These are phyloP conservation scores for Nomada ferruginata DNA, from an alignment of 2,888 invertebrate genomes.

Conservation along the genomic window DNA sequence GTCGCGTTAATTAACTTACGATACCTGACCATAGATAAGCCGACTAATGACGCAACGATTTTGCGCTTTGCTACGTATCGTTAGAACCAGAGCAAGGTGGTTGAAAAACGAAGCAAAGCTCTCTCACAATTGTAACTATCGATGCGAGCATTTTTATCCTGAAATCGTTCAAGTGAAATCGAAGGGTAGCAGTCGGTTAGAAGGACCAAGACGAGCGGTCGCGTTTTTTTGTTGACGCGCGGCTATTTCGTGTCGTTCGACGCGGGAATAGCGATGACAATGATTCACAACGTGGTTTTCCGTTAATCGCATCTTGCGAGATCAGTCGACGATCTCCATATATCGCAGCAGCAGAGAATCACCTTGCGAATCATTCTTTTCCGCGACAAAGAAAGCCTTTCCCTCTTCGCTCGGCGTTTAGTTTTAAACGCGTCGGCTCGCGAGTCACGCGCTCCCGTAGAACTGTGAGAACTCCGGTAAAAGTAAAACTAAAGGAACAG, in stretches of 20 bases:
- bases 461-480: slow-evolving; percentile 44
- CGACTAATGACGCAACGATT: slow-evolving; percentile 23
- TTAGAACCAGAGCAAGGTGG: neutral
- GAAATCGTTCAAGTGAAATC: too few species aligned
- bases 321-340: neutral
- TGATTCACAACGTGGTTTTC: neutral
- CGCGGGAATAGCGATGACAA: neutral
- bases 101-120: neutral
- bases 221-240: neutral
- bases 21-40: slow-evolving; percentile 26
- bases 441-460: neutral
- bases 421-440: neutral
- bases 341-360: neutral
- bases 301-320: neutral
- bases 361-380: neutral
- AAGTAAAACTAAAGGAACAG: slow-evolving; percentile 46
- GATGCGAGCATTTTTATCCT: too few species aligned
- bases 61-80: slow-evolving; percentile 8
- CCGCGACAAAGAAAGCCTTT: neutral
- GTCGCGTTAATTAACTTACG: slow-evolving; percentile 36
- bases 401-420: neutral
- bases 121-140: neutral
- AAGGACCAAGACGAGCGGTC: neutral
- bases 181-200: too few species aligned
- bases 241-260: neutral